A percentile compares a stretch with the other conserved stretches of the same genome.
These are phyloP conservation scores for Crossocerus cetratus DNA, from an alignment of 2,888 invertebrate genomes.

Conservation along the genomic window DNA sequence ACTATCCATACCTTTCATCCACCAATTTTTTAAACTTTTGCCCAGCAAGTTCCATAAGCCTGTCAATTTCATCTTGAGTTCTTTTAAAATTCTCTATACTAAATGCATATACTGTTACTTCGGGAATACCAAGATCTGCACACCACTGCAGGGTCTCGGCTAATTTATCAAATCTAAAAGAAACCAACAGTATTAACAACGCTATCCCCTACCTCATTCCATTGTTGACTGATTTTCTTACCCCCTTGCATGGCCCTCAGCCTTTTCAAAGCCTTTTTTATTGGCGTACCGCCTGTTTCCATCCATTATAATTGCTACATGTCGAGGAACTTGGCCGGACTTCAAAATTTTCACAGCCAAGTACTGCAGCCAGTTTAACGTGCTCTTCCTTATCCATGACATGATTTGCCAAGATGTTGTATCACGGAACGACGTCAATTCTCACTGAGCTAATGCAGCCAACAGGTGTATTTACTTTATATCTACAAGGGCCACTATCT, in stretches of 20 bases:
- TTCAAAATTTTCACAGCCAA: constrained; percentile 86
- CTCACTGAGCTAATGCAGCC: no score
- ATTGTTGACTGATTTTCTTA: constrained; percentile 56
- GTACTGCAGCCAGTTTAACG: constrained; percentile 86
- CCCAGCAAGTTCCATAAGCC: constrained; percentile 90
- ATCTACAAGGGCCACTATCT: no score
- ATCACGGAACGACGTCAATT: background rate
- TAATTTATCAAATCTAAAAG: constrained; percentile 71
- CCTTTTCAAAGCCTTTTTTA: constrained; percentile 85
- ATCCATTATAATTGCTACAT: constrained; percentile 99
- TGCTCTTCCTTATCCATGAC: constrained; percentile 89
- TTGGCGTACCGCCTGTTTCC: constrained; percentile 96
- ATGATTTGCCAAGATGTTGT: constrained; percentile 70
- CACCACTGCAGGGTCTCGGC: constrained; percentile 85
- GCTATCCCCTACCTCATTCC: background rate
- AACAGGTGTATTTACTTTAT: no score
- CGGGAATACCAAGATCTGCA: constrained; percentile 91
- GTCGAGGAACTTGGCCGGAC: constrained; percentile 90
- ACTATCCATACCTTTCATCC: constrained; percentile 83
- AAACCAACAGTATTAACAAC: constrained; percentile 5
- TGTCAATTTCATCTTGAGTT: constrained; percentile 91
- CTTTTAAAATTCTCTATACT: constrained; percentile 99
- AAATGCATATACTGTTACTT: constrained; percentile 99
- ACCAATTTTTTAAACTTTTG: constrained; percentile 91
- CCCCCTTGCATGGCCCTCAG: constrained; percentile 91